A percentile compares a stretch with the other conserved stretches of the same genome.
These are phyloP conservation scores for Melanocharis versteri DNA, from an alignment of 2,113 vertebrate species.

Conservation along the genomic window DNA sequence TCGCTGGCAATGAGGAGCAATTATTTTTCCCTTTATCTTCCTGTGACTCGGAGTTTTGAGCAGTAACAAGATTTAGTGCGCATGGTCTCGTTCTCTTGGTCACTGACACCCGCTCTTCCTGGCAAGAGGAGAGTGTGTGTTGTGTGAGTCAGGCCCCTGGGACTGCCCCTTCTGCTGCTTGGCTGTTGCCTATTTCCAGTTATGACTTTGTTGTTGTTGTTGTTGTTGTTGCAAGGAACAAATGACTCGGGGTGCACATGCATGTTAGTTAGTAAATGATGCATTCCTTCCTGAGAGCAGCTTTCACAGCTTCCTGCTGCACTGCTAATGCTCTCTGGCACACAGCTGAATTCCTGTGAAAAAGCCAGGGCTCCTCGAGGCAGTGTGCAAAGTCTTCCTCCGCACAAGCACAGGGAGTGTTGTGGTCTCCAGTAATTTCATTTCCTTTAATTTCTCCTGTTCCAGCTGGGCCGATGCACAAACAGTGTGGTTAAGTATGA, in stretches of 20 bases:
- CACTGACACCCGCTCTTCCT: conserved; percentile 26
- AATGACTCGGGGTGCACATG: neutral
- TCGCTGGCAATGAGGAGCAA: neutral
- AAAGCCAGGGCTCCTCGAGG: conserved; percentile 5
- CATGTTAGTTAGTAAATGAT: conserved; percentile 55
- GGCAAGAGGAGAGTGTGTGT: neutral
- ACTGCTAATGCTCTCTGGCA: conserved; percentile 41
- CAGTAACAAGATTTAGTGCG: neutral
- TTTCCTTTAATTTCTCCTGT: conserved; percentile 57
- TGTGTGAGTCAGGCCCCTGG: conserved; percentile 49
- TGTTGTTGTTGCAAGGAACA: neutral
- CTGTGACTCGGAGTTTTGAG: neutral
- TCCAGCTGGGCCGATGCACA: conserved; percentile 87
- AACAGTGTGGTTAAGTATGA: conserved; percentile 89
- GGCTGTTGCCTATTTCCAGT: conserved; percentile 16
- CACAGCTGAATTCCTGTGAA: neutral
- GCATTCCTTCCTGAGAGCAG: conserved; percentile 37
- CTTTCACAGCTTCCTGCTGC: conserved; percentile 27
- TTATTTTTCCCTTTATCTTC: conserved; percentile 42
- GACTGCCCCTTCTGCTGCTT: conserved; percentile 48
- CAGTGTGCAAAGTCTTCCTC: conserved; percentile 12
- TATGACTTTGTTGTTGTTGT: neutral
- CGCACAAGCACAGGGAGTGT: conserved; percentile 7
- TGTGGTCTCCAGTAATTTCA: conserved; percentile 57
- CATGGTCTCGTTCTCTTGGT: neutral